Evolutionary conservation across 2,113 vertebrate genomes (phyloP).

Genomic region (Thalassarche chlororhynchos): DNA sequence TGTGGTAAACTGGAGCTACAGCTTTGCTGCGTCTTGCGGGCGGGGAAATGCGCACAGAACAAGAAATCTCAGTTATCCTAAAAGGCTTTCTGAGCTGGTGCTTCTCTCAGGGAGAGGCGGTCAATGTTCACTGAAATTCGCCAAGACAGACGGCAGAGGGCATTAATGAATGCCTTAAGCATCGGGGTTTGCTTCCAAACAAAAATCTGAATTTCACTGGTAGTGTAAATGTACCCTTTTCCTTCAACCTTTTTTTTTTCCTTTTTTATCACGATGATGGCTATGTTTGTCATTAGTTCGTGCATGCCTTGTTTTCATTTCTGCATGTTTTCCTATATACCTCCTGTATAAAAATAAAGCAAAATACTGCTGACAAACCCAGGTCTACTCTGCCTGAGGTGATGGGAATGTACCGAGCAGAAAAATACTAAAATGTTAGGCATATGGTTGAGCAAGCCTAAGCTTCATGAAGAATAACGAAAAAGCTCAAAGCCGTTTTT

Average conservation of each 20-base stretch:
- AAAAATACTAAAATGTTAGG: background rate
- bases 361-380: background rate
- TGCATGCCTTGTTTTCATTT: background rate
- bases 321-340: fast-evolving
- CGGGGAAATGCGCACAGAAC: fast-evolving
- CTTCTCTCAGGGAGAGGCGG: no score
- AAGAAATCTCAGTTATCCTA: fast-evolving
- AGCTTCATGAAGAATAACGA: background rate
- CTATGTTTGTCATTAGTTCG: background rate
- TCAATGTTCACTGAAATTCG: background rate
- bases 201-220: background rate
- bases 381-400: background rate
- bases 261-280: no score
- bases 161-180: conserved; percentile 26
- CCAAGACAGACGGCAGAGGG: conserved; percentile 68
- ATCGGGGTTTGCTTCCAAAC: background rate
- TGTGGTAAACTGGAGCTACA: fast-evolving
- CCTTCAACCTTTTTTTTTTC: fast-evolving
- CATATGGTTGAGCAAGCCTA: background rate
- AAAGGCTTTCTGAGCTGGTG: fast-evolving
- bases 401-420: fast-evolving
- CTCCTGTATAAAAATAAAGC: background rate
- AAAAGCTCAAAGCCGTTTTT: background rate
- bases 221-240: background rate
- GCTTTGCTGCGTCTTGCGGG: background rate